These are phyloP conservation scores for Mus caroli DNA, from an alignment of 2,797 vertebrate species.

Conservation along the genomic window DNA sequence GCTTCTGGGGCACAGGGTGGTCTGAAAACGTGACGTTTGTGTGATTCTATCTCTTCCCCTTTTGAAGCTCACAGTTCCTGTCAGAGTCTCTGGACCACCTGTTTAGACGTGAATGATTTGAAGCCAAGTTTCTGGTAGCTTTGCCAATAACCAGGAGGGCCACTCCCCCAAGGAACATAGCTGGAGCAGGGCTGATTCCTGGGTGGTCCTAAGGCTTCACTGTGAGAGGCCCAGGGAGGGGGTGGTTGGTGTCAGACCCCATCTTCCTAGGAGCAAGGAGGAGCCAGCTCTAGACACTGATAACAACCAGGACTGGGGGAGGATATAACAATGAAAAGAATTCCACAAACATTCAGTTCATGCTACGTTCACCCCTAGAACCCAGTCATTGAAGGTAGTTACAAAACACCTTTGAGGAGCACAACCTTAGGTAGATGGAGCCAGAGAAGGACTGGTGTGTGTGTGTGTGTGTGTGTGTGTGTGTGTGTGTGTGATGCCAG, in stretches of 20 bases:
- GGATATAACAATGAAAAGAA: neutral
- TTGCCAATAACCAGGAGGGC: conserved; percentile 81
- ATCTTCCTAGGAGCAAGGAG: neutral
- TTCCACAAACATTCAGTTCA: neutral
- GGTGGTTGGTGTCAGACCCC: conserved; percentile 2
- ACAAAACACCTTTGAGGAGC: neutral
- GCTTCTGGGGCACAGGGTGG: conserved; percentile 5
- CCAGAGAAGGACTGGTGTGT: neutral
- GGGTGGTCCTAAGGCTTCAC: conserved; percentile 80
- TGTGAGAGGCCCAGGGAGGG: conserved; percentile 10
- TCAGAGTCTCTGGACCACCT: conserved; percentile 75
- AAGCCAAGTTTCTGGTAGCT: conserved; percentile 77
- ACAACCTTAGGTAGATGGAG: neutral
- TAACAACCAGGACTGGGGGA: neutral
- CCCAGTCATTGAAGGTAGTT: neutral
- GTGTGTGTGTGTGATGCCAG: neutral
- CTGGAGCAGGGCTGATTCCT: conserved; percentile 67
- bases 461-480: neutral
- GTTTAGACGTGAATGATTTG: conserved; percentile 70
- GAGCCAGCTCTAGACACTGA: conserved; percentile 14
- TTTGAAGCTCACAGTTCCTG: conserved; percentile 66
- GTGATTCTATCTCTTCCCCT: conserved; percentile 3
- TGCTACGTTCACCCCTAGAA: neutral
- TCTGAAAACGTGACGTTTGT: conserved; percentile 27
- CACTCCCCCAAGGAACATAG: conserved; percentile 58